Conservation (phyloP, 1,140 invertebrate species). For the Rhagoletis zephyria region DNA sequence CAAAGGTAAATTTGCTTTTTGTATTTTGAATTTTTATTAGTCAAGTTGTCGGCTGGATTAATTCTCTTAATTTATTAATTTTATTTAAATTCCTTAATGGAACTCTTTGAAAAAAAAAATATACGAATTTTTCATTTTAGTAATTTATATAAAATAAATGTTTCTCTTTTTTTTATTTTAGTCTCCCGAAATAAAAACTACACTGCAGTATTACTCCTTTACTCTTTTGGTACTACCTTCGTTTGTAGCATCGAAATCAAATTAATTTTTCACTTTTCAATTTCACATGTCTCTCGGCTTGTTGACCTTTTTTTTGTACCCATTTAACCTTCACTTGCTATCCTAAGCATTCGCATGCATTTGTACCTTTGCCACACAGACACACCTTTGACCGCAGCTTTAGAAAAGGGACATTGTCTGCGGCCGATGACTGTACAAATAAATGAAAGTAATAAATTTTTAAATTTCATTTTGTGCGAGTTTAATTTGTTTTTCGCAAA, state of each 20-base stretch:
- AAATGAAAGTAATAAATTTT: slow-evolving; percentile 47
- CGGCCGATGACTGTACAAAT: neutral
- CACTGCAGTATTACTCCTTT: neutral
- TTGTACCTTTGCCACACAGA: slow-evolving; percentile 11
- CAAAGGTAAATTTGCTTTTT: no score
- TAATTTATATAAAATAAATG: no score
- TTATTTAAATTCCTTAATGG: no score
- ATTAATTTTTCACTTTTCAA: slow-evolving; percentile 30
- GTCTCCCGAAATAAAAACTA: no score
- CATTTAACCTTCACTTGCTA: neutral
- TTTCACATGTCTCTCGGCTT: slow-evolving; percentile 7
- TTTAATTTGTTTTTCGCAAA: slow-evolving; percentile 19
- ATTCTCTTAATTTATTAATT: no score
- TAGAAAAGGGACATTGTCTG: neutral
- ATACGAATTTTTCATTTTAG: no score
- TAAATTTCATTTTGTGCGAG: slow-evolving; percentile 9
- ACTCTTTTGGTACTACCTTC: neutral
- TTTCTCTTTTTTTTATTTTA: no score
- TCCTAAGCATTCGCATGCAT: neutral
- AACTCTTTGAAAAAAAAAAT: no score
- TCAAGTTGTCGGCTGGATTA: no score
- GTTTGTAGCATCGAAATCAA: neutral
- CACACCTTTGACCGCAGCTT: slow-evolving; percentile 18
- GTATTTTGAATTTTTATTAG: no score
- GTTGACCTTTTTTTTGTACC: neutral